phyloP scores from a whole-genome alignment of 2,888 invertebrate species.

The Cheilosia pagana region DNA sequence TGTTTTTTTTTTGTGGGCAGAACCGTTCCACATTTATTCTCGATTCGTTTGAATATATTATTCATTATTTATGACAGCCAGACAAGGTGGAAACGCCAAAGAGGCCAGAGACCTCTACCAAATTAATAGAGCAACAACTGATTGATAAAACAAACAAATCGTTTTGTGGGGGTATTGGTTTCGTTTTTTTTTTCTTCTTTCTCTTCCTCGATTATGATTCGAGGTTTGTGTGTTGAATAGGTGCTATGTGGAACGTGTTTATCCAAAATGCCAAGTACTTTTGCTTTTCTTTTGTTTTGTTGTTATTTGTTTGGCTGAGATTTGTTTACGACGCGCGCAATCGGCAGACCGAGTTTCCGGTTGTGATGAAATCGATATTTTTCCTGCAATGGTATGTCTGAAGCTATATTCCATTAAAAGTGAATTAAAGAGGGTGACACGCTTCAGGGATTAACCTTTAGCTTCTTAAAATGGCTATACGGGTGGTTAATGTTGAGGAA shows the following conservation, averaged over 20 bases:
- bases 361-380: constrained; percentile 61
- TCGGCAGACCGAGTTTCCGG: constrained; percentile 56
- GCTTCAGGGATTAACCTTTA: constrained; percentile 64
- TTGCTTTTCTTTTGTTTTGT: constrained; percentile 36
- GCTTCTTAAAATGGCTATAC: constrained; percentile 45
- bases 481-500: constrained; percentile 45
- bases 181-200: constrained; percentile 28
- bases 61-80: constrained; percentile 40
- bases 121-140: constrained; percentile 57
- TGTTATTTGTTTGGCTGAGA: constrained; percentile 19
- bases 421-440: constrained; percentile 62
- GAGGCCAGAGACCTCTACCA: constrained; percentile 42
- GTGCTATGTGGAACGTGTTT: constrained; percentile 40
- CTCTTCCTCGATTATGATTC: constrained; percentile 10
- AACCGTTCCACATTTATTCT: constrained; percentile 39
- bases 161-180: constrained; percentile 34
- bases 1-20: constrained; percentile 22
- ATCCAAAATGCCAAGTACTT: constrained; percentile 29
- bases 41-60: constrained; percentile 26
- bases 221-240: constrained; percentile 38
- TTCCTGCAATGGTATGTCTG: constrained; percentile 6
- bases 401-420: constrained; percentile 29
- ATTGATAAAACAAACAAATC: constrained; percentile 69
- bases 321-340: constrained; percentile 27
- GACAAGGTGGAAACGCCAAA: constrained; percentile 6